Base-by-base conservation (phyloP, 2,113 vertebrate genomes). In the Ramphastos sulfuratus region DNA sequence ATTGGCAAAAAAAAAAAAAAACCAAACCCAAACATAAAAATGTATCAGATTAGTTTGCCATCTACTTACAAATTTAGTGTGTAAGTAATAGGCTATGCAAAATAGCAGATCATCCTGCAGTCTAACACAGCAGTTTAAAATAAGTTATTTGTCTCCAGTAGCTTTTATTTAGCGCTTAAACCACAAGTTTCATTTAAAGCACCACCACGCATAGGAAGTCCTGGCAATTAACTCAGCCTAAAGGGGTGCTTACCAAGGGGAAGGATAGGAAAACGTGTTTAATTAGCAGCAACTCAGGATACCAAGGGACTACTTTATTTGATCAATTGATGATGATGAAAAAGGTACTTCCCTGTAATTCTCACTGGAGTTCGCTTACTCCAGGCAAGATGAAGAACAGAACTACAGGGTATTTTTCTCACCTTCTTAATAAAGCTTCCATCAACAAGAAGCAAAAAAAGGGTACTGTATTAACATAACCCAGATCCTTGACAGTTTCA, bases 401-500 rank as follows among this genome's bases (percentile, higher is more conserved):
- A 85, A 78, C 59, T 69, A 30, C 10, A 89, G 6, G 16, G 42
- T 58, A 42, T 71, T 82, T 87, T 91, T 72, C 65, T 69, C 88
- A 74, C 39, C 56, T 67, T 50, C 48, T 84, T 65, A 78, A 86
- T 60, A 86, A 92, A 87, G 52, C 56, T 92, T 65, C 59, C 25
- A 28, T 39, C 37, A 4, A 58, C 60, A 81, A 72, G 39, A 11
- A 52, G 85, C 67, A 90, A 39, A 84, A 44, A 7, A 15, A 10
- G 13, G 9, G 24, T 63, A 85, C 48, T 90, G 59, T 86, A 78
- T 87, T 69, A 84, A 75, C 4, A 50, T 82, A 94, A 85, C 73
- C 89, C 85, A 91, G 58, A 86, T 94, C 87, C 87, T 86, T 86
- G 65, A 54, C 37, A 37, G 88, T 86, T 96, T 86, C 88, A 80